Conservation (phyloP, 1,140 invertebrate genomes). For the Lethocerus indicus region DNA sequence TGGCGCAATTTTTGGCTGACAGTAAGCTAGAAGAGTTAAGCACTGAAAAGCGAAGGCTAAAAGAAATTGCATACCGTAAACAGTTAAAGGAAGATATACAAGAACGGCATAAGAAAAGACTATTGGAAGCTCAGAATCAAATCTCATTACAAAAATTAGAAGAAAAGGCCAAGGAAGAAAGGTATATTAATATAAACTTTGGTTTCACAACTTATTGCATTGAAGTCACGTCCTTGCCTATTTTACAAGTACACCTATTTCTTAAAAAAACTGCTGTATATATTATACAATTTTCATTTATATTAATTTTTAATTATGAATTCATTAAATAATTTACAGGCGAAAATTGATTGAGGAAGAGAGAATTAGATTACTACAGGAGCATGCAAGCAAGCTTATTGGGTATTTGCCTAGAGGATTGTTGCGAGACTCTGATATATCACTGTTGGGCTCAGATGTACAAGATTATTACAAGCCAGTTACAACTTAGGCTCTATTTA, state of each 20-base stretch:
- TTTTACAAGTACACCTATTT: not conserved
- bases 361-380: constrained; percentile 23
- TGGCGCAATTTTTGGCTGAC: too few relatives aligned
- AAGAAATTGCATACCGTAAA: too few relatives aligned
- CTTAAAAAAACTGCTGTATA: not conserved
- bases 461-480: constrained; percentile 15
- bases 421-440: constrained; percentile 23
- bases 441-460: constrained; percentile 22
- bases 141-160: too few relatives aligned
- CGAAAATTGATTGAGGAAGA: constrained; percentile 26
- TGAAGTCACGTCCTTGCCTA: not conserved
- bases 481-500: too few relatives aligned
- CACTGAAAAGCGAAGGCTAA: too few relatives aligned
- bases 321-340: constrained; percentile 18
- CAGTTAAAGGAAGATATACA: too few relatives aligned
- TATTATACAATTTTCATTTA: not conserved
- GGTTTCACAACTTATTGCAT: not conserved
- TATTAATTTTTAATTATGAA: not conserved
- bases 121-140: too few relatives aligned
- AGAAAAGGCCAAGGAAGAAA: too few relatives aligned
- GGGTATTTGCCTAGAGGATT: constrained; percentile 26
- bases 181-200: too few relatives aligned
- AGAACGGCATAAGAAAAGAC: too few relatives aligned
- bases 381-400: constrained; percentile 25
- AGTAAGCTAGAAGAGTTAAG: too few relatives aligned